Evolutionary conservation across 2,113 vertebrate genomes (phyloP).

Genomic region (Elephantulus edwardii): DNA sequence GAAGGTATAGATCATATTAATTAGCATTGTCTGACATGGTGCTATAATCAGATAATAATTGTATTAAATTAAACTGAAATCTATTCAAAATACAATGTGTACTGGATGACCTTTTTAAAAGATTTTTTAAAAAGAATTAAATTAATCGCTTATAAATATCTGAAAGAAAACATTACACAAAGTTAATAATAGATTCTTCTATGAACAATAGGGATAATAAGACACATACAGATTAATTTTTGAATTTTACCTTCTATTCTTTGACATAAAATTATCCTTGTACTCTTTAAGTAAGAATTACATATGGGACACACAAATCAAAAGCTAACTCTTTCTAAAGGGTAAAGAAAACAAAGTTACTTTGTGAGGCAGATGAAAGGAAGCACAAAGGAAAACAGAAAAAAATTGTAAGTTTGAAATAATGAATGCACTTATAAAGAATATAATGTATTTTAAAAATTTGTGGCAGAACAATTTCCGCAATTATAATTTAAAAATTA

Average conservation of each 20-base stretch:
- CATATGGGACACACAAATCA: too few species aligned
- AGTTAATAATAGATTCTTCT: not conserved
- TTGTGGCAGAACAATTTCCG: not conserved
- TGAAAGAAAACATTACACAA: not conserved
- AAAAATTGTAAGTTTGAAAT: constrained; percentile 21
- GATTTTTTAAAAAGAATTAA: not conserved
- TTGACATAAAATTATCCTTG: not conserved
- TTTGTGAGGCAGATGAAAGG: not conserved
- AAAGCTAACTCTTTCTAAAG: too few species aligned
- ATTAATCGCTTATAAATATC: not conserved
- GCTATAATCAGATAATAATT: not conserved
- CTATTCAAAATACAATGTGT: not conserved
- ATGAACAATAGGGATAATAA: not conserved
- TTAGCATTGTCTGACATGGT: not conserved
- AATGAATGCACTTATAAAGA: not conserved
- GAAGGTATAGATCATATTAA: too few species aligned
- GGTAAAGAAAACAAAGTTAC: not conserved
- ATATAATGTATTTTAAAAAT: not conserved
- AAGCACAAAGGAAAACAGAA: not conserved
- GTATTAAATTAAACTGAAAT: not conserved
- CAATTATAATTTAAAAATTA: not conserved
- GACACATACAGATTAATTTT: not conserved
- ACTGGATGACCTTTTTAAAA: not conserved
- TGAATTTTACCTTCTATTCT: not conserved
- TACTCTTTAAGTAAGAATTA: too few species aligned